A percentile compares a stretch with the other conserved stretches of the same genome.
Evolutionary conservation across 2,797 vertebrate genomes (phyloP).

Genomic region (Tiaroga cobitis): DNA sequence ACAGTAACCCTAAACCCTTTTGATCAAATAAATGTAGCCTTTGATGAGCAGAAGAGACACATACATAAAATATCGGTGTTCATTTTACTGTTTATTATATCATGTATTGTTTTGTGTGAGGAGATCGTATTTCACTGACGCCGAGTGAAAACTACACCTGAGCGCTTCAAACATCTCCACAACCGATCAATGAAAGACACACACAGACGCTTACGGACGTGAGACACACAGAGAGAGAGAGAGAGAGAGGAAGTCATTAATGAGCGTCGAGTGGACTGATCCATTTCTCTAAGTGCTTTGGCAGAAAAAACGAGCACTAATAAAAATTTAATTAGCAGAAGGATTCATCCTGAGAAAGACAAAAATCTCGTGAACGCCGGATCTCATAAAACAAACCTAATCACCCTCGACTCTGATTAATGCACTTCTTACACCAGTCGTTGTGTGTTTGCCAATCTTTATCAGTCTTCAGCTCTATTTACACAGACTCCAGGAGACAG

Average conservation of each 20-base stretch:
- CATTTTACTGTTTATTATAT: not conserved
- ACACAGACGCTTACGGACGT: not conserved
- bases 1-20: not conserved
- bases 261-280: not conserved
- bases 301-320: slow-evolving; percentile 1
- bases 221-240: not conserved
- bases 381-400: not conserved
- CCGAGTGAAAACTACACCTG: slow-evolving; percentile 22
- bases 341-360: not conserved
- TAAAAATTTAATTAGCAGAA: slow-evolving; percentile 5
- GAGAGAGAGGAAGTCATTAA: slow-evolving; percentile 8
- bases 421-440: not conserved
- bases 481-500: not conserved
- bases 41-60: not conserved
- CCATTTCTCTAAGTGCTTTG: slow-evolving; percentile 23
- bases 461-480: not conserved
- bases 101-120: not conserved
- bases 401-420: not conserved
- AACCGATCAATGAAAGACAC: not conserved
- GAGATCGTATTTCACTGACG: not conserved
- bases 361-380: not conserved
- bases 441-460: not conserved
- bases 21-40: not conserved
- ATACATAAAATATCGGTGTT: not conserved
- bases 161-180: not conserved